These are phyloP conservation scores for Thaumetopoea pityocampa DNA, from an alignment of 1,140 invertebrate genomes.

Conservation along the genomic window DNA sequence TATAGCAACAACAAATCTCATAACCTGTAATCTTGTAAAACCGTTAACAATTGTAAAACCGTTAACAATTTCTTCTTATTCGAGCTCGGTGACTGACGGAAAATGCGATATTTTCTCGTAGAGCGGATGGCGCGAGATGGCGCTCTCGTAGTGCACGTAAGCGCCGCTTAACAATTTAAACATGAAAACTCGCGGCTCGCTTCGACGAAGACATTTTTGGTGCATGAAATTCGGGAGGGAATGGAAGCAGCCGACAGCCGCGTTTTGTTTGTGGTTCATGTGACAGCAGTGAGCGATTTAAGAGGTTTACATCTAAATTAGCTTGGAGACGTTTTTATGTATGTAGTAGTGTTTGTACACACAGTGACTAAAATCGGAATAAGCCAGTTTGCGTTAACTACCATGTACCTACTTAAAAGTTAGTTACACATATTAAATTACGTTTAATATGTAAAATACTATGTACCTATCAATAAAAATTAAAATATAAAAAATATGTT, in stretches of 20 bases:
- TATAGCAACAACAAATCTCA: conserved; percentile 6
- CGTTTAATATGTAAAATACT: no score
- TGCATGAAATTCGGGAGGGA: conserved; percentile 27
- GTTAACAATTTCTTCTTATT: conserved; percentile 9
- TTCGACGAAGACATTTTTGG: conserved; percentile 28
- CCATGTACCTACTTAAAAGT: no score
- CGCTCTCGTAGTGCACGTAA: conserved; percentile 32
- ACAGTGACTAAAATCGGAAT: no score
- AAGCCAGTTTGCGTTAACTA: no score
- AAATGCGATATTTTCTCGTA: conserved; percentile 37
- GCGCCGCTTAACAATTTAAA: conserved; percentile 60
- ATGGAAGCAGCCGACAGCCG: conserved; percentile 9
- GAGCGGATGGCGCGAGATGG: conserved; percentile 22
- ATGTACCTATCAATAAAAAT: no score
- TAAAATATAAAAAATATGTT: no score
- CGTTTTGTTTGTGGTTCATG: not conserved
- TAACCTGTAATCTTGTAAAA: conserved; percentile 19
- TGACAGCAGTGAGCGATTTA: conserved; percentile 1
- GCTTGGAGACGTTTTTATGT: not conserved
- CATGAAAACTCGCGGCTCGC: conserved; percentile 39
- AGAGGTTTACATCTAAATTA: not conserved
- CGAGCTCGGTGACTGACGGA: conserved; percentile 14
- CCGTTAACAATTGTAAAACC: conserved; percentile 16
- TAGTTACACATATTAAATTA: no score
- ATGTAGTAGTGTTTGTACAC: no score